phyloP scores from a whole-genome alignment of 2,888 invertebrate species.

The Hemistola chrysoprasaria region DNA sequence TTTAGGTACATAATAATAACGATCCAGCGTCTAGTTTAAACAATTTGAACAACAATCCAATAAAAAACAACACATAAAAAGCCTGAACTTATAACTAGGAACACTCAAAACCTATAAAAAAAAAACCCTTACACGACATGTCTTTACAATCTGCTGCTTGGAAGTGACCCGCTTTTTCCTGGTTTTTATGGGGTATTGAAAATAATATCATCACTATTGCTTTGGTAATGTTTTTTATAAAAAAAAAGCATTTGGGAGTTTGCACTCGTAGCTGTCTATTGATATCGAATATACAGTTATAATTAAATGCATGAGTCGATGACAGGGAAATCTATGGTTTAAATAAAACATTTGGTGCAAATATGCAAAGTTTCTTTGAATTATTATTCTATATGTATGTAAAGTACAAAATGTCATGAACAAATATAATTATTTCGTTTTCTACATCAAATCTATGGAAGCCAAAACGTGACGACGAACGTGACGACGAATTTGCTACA shows the following conservation, averaged over 20 bases:
- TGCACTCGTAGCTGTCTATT: constrained; percentile 44
- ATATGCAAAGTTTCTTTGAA: constrained; percentile 7
- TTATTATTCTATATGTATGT: constrained; percentile 44
- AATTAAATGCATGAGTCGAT: constrained; percentile 58
- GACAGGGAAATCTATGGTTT: constrained; percentile 28
- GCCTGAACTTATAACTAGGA: constrained; percentile 47
- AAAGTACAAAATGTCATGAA: constrained; percentile 65
- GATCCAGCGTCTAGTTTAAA: constrained; percentile 42
- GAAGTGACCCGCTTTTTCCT: constrained; percentile 42
- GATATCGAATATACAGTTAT: constrained; percentile 26
- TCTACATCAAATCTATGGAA: constrained; percentile 75
- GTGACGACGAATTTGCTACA: constrained; percentile 52
- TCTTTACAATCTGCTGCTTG: constrained; percentile 77
- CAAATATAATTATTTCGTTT: constrained; percentile 29
- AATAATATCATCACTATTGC: constrained; percentile 35
- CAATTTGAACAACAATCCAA: constrained; percentile 51
- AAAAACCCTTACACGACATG: constrained; percentile 59
- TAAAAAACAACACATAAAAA: constrained; percentile 38
- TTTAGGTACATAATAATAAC: constrained; percentile 44
- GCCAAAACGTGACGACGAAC: constrained; percentile 67
- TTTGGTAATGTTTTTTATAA: constrained; percentile 42
- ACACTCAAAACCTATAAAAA: constrained; percentile 60
- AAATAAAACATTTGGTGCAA: background rate
- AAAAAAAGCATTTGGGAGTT: constrained; percentile 11
- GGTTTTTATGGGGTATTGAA: constrained; percentile 10